phyloP scores from a whole-genome alignment of 1,140 invertebrate species.

The Pseudomyrmex sp. region DNA sequence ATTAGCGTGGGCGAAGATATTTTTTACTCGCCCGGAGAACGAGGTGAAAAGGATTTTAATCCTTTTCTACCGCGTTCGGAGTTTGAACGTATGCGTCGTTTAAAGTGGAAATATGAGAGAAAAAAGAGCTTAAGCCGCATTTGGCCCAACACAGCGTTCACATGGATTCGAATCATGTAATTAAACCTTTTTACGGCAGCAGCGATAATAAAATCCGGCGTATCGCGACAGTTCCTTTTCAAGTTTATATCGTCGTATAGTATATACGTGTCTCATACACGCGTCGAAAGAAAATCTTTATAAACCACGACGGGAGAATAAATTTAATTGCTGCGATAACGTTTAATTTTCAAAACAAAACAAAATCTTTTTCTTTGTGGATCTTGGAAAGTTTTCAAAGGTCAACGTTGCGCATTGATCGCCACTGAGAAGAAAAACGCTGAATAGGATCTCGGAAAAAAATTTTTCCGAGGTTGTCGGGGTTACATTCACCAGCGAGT shows the following conservation, averaged over 20 bases:
- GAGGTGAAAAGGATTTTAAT: constrained; percentile 55
- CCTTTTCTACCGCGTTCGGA: constrained; percentile 49
- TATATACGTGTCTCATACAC: too few species aligned
- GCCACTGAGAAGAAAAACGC: constrained; percentile 2
- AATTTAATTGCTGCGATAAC: neutral
- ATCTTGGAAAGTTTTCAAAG: constrained; percentile 46
- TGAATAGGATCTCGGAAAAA: constrained; percentile 46
- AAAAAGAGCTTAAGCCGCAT: constrained; percentile 58
- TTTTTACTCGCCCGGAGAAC: constrained; percentile 63
- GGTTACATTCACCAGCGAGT: neutral
- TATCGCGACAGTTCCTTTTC: neutral
- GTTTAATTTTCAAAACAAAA: constrained; percentile 34
- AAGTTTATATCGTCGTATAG: neutral
- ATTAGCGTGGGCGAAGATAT: constrained; percentile 35
- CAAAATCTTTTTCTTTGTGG: neutral
- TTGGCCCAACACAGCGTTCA: constrained; percentile 33
- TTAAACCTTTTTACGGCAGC: constrained; percentile 60
- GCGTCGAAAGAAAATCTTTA: neutral
- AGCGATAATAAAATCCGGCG: constrained; percentile 30
- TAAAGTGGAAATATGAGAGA: constrained; percentile 55
- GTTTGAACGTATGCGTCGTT: constrained; percentile 58
- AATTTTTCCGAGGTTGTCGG: constrained; percentile 37
- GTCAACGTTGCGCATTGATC: neutral
- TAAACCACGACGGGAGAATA: neutral
- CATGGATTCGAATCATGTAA: constrained; percentile 60